phyloP scores from a whole-genome alignment of 2,113 vertebrate species.

The Poeciliopsis prolifica region DNA sequence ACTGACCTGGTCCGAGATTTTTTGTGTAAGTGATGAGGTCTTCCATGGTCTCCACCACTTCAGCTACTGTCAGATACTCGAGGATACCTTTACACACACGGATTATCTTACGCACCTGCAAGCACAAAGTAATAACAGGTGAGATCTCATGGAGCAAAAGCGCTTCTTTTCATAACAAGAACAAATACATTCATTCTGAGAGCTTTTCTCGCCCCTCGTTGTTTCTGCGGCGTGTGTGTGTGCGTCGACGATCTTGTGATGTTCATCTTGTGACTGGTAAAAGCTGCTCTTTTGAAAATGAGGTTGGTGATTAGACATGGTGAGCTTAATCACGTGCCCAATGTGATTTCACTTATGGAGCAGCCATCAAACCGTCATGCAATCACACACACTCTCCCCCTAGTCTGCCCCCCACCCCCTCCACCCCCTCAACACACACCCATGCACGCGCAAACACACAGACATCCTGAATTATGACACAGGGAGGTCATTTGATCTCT shows the following conservation, averaged over 20 bases:
- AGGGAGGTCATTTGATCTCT: conserved; percentile 67
- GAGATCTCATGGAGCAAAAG: not conserved
- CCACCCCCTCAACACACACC: conserved; percentile 17
- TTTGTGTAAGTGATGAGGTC: conserved; percentile 99
- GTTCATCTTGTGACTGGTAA: conserved; percentile 71
- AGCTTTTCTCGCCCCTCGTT: conserved; percentile 34
- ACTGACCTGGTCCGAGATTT: conserved; percentile 94
- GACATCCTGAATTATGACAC: conserved; percentile 55
- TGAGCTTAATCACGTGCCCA: conserved; percentile 48
- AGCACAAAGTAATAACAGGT: conserved; percentile 36
- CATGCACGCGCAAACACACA: not conserved
- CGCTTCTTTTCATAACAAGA: conserved; percentile 7
- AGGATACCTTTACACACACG: conserved; percentile 98
- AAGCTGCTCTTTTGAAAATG: conserved; percentile 52
- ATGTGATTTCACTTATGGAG: conserved; percentile 70
- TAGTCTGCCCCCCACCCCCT: not conserved
- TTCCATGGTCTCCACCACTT: conserved; percentile 98
- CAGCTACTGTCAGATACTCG: conserved; percentile 96
- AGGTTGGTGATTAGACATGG: conserved; percentile 54
- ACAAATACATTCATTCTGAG: conserved; percentile 7
- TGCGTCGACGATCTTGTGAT: conserved; percentile 73
- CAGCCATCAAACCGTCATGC: conserved; percentile 20
- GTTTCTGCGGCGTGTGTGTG: conserved; percentile 37
- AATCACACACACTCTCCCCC: not conserved
- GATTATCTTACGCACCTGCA: conserved; percentile 96